Evolutionary conservation across 2,888 invertebrate species (phyloP), one percentile per base, ranked within the genome.

Genomic region (Pammene aurita): DNA sequence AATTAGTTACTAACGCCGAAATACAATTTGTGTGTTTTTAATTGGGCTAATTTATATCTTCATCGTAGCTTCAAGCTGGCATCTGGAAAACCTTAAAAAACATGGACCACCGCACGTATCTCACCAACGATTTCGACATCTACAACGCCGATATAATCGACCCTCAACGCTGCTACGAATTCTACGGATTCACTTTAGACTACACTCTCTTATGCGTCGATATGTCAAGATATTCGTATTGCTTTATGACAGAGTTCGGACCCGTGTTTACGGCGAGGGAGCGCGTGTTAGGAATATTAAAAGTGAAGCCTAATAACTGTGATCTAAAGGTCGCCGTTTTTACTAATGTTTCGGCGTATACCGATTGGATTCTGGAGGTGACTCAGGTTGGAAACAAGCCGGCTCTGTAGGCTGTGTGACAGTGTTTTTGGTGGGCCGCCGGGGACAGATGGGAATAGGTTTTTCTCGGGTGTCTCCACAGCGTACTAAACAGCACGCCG

Each of bases 71-170:
- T 0, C 87, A 85, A 5, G 85, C 85, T 0, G 82, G 84, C 16
- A 70, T 91, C 1, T 92, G 92, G 92, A 91, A 89, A 74, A 90
- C 90, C 0, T 86, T 90, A 0, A 79, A 86, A 0, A 83, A 90
- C 0, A 92, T 91, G 90, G 86, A 88, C 11, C 84, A 81, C 11
- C 83, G 79, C n/a, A 73, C 87, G 5, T 91, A 80, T 44, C 57
- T 91, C 41, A 90, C 91, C 0, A 89, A 90, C 52, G 89, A 88
- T 60, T 82, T 90, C 0, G 85, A 82, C 0, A 81, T 74, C 5
- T 84, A 83, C 5, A 75, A 78, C 0, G 73, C 86, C 0, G 75
- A 66, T 1, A 74, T 89, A 0, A 77, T 78, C 0, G 46, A 73
- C 0, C 66, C 72, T 0, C 68, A 57, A 0, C 76, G 73, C 16